Percentiles rank a stretch among this genome's conserved stretches.
phyloP scores from a whole-genome alignment of 2,888 invertebrate species.

The Idaea biselata region DNA sequence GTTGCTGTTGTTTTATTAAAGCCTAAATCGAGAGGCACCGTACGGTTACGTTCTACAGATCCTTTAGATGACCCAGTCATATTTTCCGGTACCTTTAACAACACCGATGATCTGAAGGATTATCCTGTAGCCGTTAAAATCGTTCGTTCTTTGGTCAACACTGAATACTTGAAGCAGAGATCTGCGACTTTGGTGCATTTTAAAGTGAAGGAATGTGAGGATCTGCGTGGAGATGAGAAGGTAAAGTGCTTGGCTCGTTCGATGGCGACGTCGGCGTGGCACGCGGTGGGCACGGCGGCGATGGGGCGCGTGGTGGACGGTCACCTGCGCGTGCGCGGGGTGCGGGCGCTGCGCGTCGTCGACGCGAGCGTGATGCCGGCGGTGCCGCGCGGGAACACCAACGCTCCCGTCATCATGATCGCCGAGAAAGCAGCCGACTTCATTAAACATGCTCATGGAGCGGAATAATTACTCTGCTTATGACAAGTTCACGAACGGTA shows the following conservation, averaged over 20 bases:
- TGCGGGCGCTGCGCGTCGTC: slow-evolving; percentile 51
- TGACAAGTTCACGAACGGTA: slow-evolving; percentile 18
- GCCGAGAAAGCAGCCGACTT: slow-evolving; percentile 62
- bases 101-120: slow-evolving; percentile 44
- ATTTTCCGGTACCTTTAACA: slow-evolving; percentile 54
- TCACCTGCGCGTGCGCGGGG: slow-evolving; percentile 45
- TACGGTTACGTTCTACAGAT: slow-evolving; percentile 44
- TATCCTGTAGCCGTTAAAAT: slow-evolving; percentile 48
- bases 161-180: slow-evolving; percentile 49
- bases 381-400: slow-evolving; percentile 62
- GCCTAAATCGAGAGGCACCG: slow-evolving; percentile 58
- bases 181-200: slow-evolving; percentile 48
- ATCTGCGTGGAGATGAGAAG: slow-evolving; percentile 45
- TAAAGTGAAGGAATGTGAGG: slow-evolving; percentile 41
- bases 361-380: slow-evolving; percentile 66
- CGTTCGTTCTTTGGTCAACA: slow-evolving; percentile 45
- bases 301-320: slow-evolving; percentile 59
- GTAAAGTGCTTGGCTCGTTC: slow-evolving; percentile 64
- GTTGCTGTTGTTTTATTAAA: slow-evolving; percentile 58
- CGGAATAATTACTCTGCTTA: slow-evolving; percentile 16
- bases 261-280: slow-evolving; percentile 63
- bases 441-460: slow-evolving; percentile 44
- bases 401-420: slow-evolving; percentile 66
- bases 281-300: slow-evolving; percentile 62
- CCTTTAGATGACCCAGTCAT: slow-evolving; percentile 53